Base-by-base conservation (phyloP, 2,888 invertebrate species). In the Aleiodes leptofemur region DNA sequence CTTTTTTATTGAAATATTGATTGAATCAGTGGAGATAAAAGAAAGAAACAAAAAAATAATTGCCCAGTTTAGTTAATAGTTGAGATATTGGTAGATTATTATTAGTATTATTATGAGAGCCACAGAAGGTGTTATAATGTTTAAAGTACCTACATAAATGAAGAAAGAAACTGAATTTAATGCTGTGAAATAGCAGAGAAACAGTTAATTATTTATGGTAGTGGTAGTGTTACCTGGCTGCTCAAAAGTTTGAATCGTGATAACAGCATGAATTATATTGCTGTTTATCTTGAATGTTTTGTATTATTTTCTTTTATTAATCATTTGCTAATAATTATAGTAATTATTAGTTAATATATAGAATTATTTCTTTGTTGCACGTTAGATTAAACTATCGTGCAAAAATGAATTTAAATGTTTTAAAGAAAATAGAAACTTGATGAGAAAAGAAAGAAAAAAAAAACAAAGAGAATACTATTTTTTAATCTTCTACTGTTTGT, bases 351-450 rank as follows among this genome's bases (percentile, higher is more conserved):
- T 4, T 11, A 0, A 16, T 34, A 16, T 34, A 43, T 51, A 38
- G 43, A 53, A 38, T 31, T 70, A 56, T 55, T 55, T 2, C 31
- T 31, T 9, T 31, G n/a, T 56, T 16, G 34, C 34, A 34, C 34
- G 23, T 14, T 55, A 31, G 38, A 38, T 43, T 38, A 43, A 13
- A 38, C 34, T 31, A 13, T 4, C 34, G 9, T 43, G 43, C 48
- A 64, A 76, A 78, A 76, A 69, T 79, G 34, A 59, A 79, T 66
- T 64, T 61, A 43, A 56, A 34, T 6, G 34, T 34, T 34, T 34
- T 68, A 72, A 61, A 55, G 8, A 29, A 50, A 68, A 11, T 29
- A 29, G 38, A 23, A 72, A 56, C 74, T 71, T 61, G 73, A 50
- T 64, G 8, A 69, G 69, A 77, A 68, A 16, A 71, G 64, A 69